These are phyloP conservation scores for Peromyscus aztecus DNA, from an alignment of 2,797 vertebrate species.

Conservation along the genomic window DNA sequence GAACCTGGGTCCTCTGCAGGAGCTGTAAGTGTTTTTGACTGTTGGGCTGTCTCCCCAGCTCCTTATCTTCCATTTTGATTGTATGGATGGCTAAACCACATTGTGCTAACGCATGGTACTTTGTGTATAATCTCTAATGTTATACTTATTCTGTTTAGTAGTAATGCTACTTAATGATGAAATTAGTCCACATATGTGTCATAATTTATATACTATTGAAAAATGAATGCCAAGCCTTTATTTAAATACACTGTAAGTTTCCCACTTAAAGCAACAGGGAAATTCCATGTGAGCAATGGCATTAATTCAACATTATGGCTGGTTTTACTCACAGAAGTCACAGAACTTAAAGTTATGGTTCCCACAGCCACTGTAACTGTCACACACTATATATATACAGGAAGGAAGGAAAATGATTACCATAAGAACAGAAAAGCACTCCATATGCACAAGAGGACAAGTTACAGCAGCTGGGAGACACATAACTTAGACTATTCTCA, in stretches of 20 bases:
- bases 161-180: neutral
- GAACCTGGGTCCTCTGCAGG: too few species aligned
- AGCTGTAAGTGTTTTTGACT: neutral
- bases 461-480: slow-evolving; percentile 82
- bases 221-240: slow-evolving; percentile 54
- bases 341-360: slow-evolving; percentile 83
- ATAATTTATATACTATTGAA: slow-evolving; percentile 37
- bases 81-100: neutral
- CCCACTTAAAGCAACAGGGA: neutral
- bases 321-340: slow-evolving; percentile 74
- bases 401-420: slow-evolving; percentile 80
- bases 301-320: slow-evolving; percentile 77
- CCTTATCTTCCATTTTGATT: neutral
- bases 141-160: neutral
- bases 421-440: slow-evolving; percentile 77
- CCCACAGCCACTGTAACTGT: slow-evolving; percentile 85
- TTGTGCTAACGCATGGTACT: fast-evolving
- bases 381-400: slow-evolving; percentile 79
- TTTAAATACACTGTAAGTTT: neutral
- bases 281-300: slow-evolving; percentile 72
- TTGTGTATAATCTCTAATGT: too few species aligned
- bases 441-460: slow-evolving; percentile 31
- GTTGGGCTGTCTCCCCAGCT: neutral
- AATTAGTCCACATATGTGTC: neutral
- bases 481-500: slow-evolving; percentile 78